Conservation (phyloP, 2,888 invertebrate species). For the Mesopsocus fuscifrons region DNA sequence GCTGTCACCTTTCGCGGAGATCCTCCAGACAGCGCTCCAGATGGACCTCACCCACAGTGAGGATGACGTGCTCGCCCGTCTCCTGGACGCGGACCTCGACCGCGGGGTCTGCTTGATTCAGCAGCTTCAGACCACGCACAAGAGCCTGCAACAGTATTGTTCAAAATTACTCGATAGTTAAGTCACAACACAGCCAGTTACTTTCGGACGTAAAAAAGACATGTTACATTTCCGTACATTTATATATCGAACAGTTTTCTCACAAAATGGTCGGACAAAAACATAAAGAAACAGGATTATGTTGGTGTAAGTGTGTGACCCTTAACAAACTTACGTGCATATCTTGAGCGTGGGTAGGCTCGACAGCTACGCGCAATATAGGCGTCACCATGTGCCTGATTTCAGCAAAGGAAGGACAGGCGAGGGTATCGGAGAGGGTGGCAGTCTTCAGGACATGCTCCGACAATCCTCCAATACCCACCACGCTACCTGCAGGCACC, state of each 20-base stretch:
- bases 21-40: constrained; percentile 90
- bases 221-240: too few relatives aligned
- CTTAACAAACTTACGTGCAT: too few relatives aligned
- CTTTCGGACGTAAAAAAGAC: too few relatives aligned
- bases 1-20: constrained; percentile 45
- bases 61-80: constrained; percentile 85
- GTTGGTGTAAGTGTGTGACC: too few relatives aligned
- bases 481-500: constrained; percentile 80
- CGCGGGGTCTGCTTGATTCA: constrained; percentile 90
- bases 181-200: too few relatives aligned
- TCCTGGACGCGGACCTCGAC: constrained; percentile 79
- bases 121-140: constrained; percentile 46
- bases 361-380: constrained; percentile 83
- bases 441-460: constrained; percentile 74
- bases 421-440: constrained; percentile 61
- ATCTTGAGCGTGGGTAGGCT: constrained; percentile 64
- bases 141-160: too few relatives aligned
- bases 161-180: too few relatives aligned
- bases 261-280: too few relatives aligned
- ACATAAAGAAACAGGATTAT: constrained; percentile 28
- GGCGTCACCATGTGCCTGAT: constrained; percentile 54
- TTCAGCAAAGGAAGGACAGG: constrained; percentile 77
- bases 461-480: constrained; percentile 74
- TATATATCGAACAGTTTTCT: constrained; percentile 3
- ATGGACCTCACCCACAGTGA: constrained; percentile 94